phyloP scores from a whole-genome alignment of 2,888 invertebrate species.

The Acrobasis repandana region DNA sequence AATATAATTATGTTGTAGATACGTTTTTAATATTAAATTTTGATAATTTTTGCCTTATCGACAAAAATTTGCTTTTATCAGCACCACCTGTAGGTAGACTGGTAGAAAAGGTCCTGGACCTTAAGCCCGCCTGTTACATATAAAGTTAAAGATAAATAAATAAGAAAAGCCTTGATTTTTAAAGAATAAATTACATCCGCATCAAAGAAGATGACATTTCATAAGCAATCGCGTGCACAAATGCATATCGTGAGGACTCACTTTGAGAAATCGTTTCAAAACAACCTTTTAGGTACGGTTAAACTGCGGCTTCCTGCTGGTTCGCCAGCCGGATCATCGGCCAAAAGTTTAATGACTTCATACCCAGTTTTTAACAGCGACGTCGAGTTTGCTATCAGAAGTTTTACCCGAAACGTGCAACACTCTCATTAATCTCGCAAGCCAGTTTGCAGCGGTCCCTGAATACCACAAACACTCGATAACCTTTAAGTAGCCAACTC shows the following conservation, averaged over 20 bases:
- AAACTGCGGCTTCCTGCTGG: conserved; percentile 38
- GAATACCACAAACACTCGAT: conserved; percentile 29
- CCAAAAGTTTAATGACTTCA: conserved; percentile 61
- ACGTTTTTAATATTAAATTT: no score
- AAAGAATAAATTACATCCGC: conserved; percentile 11
- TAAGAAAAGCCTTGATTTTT: conserved; percentile 14
- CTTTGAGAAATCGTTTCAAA: conserved; percentile 21
- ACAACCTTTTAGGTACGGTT: conserved; percentile 24
- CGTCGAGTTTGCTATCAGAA: conserved; percentile 42
- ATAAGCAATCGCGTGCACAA: conserved; percentile 25
- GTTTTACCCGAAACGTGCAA: conserved; percentile 44
- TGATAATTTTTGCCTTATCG: no score
- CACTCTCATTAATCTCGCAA: conserved; percentile 36
- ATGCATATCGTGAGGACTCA: conserved; percentile 23
- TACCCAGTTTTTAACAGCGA: conserved; percentile 48
- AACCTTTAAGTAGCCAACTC: conserved; percentile 37
- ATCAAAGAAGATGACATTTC: conserved; percentile 29
- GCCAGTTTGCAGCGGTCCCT: conserved; percentile 19
- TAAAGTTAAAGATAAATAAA: no score
- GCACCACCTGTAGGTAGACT: no score
- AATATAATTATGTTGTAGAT: no score
- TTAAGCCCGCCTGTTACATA: no score
- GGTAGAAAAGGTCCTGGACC: no score
- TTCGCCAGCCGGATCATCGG: conserved; percentile 49
- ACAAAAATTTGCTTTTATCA: no score